Percentiles rank a stretch among this genome's conserved stretches.
Conservation (phyloP, 2,113 vertebrate species). For the Aramus guarauna region DNA sequence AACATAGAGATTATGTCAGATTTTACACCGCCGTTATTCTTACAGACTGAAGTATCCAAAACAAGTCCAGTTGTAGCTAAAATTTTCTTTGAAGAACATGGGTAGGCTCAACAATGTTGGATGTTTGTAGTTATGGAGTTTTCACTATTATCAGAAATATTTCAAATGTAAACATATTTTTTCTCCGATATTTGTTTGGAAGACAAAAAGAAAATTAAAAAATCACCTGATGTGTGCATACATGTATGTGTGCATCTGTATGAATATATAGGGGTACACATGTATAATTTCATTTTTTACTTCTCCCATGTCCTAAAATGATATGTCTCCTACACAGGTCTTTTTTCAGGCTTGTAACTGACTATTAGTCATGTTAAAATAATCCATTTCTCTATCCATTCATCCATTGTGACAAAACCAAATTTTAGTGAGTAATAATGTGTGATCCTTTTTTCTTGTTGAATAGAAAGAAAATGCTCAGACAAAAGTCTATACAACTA, state of each 20-base stretch:
- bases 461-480: neutral
- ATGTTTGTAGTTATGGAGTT: neutral
- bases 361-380: neutral
- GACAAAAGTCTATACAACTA: neutral
- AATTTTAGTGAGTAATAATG: neutral
- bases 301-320: neutral
- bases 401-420: neutral
- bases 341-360: neutral
- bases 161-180: neutral
- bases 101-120: neutral
- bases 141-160: neutral
- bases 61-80: neutral
- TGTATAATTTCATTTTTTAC: neutral
- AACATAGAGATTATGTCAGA: neutral
- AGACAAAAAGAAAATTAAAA: neutral
- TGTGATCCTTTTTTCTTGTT: neutral
- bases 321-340: neutral
- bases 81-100: neutral
- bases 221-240: neutral
- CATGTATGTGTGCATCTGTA: rapidly evolving
- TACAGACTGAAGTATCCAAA: neutral
- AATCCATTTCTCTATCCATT: neutral
- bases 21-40: neutral
- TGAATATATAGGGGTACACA: neutral
- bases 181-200: neutral